These are phyloP conservation scores for Palythoa heliodiscus DNA, from an alignment of 92 coral and sea anemone species.

Conservation along the genomic window DNA sequence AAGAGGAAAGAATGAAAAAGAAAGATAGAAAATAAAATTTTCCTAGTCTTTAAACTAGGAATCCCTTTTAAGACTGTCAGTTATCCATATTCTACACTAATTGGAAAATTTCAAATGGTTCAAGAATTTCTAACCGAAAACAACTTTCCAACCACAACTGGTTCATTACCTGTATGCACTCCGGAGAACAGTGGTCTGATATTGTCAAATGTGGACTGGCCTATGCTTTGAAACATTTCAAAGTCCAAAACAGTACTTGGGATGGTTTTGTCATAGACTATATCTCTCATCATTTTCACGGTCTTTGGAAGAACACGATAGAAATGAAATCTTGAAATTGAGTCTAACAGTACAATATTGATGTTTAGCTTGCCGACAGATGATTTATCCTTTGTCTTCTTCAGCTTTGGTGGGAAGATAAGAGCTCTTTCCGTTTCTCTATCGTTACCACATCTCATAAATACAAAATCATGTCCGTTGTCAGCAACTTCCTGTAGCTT, in stretches of 20 bases:
- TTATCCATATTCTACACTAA: not conserved
- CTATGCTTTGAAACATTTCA: slow-evolving; percentile 63
- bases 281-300: slow-evolving; percentile 52
- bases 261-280: slow-evolving; percentile 51
- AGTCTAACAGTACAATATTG: slow-evolving; percentile 59
- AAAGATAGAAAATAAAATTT: too few species aligned
- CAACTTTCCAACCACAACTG: too few species aligned
- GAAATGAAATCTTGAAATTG: slow-evolving; percentile 66
- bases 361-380: slow-evolving; percentile 44
- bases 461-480: slow-evolving; percentile 43
- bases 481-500: slow-evolving; percentile 5
- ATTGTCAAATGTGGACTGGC: slow-evolving; percentile 67
- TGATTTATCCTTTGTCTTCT: not conserved
- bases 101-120: not conserved
- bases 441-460: slow-evolving; percentile 39
- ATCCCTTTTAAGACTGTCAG: too few species aligned
- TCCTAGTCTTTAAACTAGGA: too few species aligned
- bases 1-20: too few species aligned
- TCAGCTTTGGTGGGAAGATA: slow-evolving; percentile 44
- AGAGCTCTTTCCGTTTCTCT: slow-evolving; percentile 38
- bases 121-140: not conserved
- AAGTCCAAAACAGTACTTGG: slow-evolving; percentile 67
- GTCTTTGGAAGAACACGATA: slow-evolving; percentile 62
- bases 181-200: slow-evolving; percentile 67
- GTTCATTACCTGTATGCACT: slow-evolving; percentile 48